Percentiles rank a stretch among this genome's conserved stretches.
Conservation (phyloP, 2,113 vertebrate species). For the Typhlomys cinereus region DNA sequence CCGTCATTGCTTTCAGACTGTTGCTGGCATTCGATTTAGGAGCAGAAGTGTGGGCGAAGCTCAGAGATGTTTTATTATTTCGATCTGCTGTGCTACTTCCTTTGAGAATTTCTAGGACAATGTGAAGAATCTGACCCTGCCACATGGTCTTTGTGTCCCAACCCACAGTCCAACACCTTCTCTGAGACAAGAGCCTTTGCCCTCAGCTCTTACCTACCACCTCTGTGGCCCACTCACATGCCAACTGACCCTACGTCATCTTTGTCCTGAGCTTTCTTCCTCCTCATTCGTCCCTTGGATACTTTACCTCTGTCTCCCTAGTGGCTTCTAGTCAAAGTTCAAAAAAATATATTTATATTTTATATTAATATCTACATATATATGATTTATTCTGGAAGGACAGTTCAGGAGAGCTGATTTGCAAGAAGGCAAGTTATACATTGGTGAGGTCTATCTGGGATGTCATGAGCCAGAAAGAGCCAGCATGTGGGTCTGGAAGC, state of each 20-base stretch:
- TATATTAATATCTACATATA: too few relatives aligned
- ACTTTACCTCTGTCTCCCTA: not conserved
- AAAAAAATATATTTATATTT: not conserved
- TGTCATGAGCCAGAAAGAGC: not conserved
- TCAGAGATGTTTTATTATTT: not conserved
- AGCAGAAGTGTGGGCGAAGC: not conserved
- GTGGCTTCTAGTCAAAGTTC: not conserved
- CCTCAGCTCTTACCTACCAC: too few relatives aligned
- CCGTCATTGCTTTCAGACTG: too few relatives aligned
- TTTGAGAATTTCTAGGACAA: not conserved
- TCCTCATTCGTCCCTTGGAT: not conserved
- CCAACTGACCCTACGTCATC: not conserved
- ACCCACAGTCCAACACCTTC: rapidly evolving
- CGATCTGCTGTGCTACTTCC: not conserved
- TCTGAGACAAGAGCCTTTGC: not conserved
- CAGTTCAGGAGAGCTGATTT: not conserved
- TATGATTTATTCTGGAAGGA: not conserved
- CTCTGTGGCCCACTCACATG: not conserved
- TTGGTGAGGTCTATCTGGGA: too few relatives aligned
- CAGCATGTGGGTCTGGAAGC: not conserved
- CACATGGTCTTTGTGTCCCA: not conserved
- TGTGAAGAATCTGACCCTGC: not conserved
- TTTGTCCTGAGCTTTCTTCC: not conserved
- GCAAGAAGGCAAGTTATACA: not conserved
- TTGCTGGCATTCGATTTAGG: too few relatives aligned